A percentile compares a stretch with the other conserved stretches of the same genome.
These are phyloP conservation scores for Enteromius paludinosus DNA, from an alignment of 2,797 vertebrate genomes.

Conservation along the genomic window DNA sequence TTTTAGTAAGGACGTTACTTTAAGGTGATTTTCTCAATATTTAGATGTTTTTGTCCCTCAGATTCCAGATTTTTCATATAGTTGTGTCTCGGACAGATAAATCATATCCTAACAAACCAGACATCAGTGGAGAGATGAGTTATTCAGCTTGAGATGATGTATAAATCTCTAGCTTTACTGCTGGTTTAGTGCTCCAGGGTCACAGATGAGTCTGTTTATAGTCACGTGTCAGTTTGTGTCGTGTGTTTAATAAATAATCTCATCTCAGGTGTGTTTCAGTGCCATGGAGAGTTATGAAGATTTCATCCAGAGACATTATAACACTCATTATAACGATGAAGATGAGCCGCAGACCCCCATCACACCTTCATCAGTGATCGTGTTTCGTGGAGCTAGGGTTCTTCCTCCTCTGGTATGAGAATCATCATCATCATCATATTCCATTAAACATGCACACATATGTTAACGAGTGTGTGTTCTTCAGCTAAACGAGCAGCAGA, in stretches of 20 bases:
- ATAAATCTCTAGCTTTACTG: no score
- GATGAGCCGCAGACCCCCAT: background rate
- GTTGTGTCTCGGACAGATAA: no score
- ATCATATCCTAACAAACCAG: no score
- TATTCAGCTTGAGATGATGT: no score
- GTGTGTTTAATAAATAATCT: background rate
- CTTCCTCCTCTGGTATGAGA: constrained; percentile 78
- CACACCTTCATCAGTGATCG: constrained; percentile 67
- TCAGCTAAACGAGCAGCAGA: constrained; percentile 72
- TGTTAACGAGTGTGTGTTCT: constrained; percentile 49
- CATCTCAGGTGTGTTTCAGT: background rate
- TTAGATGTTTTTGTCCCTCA: no score
- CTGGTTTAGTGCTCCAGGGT: no score
- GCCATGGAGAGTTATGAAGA: constrained; percentile 76
- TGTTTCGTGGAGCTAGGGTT: constrained; percentile 71
- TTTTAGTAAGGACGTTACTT: no score
- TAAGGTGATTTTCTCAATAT: no score
- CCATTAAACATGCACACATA: constrained; percentile 11
- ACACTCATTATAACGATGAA: constrained; percentile 46
- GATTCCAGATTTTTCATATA: no score
- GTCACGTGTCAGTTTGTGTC: background rate
- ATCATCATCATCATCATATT: background rate
- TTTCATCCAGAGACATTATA: constrained; percentile 67
- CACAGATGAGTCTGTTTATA: background rate
- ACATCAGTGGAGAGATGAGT: no score